Base-by-base conservation (phyloP, 2,113 vertebrate genomes). In the Odocoileus virginianus region DNA sequence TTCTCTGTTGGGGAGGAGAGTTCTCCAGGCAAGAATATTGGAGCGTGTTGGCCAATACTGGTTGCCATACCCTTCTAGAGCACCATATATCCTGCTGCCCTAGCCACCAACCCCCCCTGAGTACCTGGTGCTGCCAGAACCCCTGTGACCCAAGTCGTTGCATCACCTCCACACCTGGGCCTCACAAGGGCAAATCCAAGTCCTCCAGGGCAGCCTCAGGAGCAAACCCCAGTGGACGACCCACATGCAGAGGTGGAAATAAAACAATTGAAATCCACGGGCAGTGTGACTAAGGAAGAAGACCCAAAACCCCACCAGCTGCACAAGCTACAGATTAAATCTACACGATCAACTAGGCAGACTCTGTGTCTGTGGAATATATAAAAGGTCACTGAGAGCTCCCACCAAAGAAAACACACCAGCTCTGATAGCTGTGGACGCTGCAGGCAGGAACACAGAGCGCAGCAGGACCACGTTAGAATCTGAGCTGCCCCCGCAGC, bases 31-130 rank as follows among this genome's bases (percentile, higher is more conserved):
- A 12, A 71, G n/a, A 71, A 40, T 40, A 71, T 10, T 71, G n/a
- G 67, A 71, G n/a, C 0, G 0, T 40, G 6, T 12, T 40, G n/a
- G n/a, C n/a, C 67, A 71, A 6, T 40, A 23, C 19, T 40, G 19
- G 10, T 40, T 23, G 19, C 67, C 67, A 71, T 71, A 6, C 67
- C 67, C 67, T 71, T 71, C n/a, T 71, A 40, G 67, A 23, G 19
- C 67, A 40, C n/a, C 40, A 21, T 40, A 12, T 71, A 40, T 23
- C 67, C 67, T 71, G 67, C n/a, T 40, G 67, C 67, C 19, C 19
- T 40, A 40, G n/a, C 67, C 5, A 0, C 5, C 67, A 71, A 12
- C 19, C 12, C 67, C n/a, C 10, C 67, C 67, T 40, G 67, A 40
- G 67, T 40, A 40, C 19, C 19, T 40, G 67, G 10, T 71, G n/a